Conservation (phyloP, 1,140 invertebrate species). For the Cylas formicarius region DNA sequence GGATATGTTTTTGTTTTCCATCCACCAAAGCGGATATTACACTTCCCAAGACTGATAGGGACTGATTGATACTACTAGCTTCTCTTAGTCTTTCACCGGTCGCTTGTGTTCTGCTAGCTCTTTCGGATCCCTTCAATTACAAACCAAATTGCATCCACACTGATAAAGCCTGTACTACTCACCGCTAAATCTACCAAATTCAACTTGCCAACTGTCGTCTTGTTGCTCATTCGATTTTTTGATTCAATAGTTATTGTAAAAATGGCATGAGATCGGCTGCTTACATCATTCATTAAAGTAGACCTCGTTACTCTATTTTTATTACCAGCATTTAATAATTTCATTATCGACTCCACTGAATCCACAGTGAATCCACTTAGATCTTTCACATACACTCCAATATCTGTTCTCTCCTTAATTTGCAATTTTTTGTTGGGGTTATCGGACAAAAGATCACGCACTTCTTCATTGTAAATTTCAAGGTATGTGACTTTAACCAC, state of each 20-base stretch:
- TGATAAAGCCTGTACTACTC: slow-evolving; percentile 17
- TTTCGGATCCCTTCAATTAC: slow-evolving; percentile 61
- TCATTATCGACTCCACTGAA: slow-evolving; percentile 82
- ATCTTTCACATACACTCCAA: slow-evolving; percentile 92
- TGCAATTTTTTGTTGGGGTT: slow-evolving; percentile 60
- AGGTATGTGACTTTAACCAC: slow-evolving; percentile 88
- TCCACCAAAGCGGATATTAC: slow-evolving; percentile 93
- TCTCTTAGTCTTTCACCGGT: slow-evolving; percentile 83
- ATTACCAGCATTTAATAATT: slow-evolving; percentile 85
- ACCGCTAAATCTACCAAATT: slow-evolving; percentile 70
- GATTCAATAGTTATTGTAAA: slow-evolving; percentile 97
- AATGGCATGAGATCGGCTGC: slow-evolving; percentile 95
- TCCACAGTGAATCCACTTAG: slow-evolving; percentile 78
- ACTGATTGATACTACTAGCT: slow-evolving; percentile 93
- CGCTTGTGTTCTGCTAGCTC: slow-evolving; percentile 88
- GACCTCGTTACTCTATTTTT: slow-evolving; percentile 75
- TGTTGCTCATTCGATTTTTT: slow-evolving; percentile 68
- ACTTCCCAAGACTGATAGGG: slow-evolving; percentile 87
- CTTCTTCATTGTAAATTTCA: slow-evolving; percentile 95
- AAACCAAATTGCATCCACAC: not conserved
- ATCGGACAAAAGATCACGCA: slow-evolving; percentile 84
- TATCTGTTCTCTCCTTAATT: slow-evolving; percentile 73
- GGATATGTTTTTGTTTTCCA: slow-evolving; percentile 88
- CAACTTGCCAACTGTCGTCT: slow-evolving; percentile 65
- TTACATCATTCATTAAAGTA: slow-evolving; percentile 99